Evolutionary conservation across 2,797 vertebrate genomes (phyloP).

Genomic region (Trachurus trachurus): DNA sequence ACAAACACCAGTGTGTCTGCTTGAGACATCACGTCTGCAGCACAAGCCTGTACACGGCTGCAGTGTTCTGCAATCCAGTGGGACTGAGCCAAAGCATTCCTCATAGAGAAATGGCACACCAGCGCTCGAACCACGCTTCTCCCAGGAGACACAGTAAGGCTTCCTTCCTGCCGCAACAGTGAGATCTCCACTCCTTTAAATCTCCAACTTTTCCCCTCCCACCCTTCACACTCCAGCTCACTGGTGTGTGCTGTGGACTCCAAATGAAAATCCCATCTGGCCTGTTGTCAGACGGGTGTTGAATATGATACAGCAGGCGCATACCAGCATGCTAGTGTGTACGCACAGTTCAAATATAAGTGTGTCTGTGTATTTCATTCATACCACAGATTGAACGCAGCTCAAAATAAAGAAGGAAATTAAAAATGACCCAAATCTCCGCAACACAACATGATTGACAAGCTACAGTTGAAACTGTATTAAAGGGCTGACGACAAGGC

Average conservation of each 20-base stretch:
- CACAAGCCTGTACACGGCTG: conserved; percentile 43
- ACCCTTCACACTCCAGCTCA: conserved; percentile 27
- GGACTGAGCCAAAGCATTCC: conserved; percentile 69
- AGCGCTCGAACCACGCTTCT: conserved; percentile 34
- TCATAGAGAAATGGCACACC: conserved; percentile 60
- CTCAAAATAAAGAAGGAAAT: conserved; percentile 11
- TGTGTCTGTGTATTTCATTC: background rate
- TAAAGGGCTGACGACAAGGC: background rate
- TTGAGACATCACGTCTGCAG: conserved; percentile 75
- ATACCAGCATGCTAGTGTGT: background rate
- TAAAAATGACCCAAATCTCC: background rate
- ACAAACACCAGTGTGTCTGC: conserved; percentile 75
- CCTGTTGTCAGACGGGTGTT: conserved; percentile 3
- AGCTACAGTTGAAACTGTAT: background rate
- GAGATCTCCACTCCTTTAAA: conserved; percentile 38
- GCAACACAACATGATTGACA: background rate
- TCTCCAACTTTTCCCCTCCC: conserved; percentile 11
- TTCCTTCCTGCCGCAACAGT: conserved; percentile 68
- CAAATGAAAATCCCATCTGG: conserved; percentile 11
- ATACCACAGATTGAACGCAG: background rate
- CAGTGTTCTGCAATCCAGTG: conserved; percentile 49
- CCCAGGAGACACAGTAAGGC: conserved; percentile 55
- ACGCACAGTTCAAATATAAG: background rate
- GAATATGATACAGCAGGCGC: background rate
- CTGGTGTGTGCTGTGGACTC: background rate